phyloP scores from a whole-genome alignment of 2,113 vertebrate species.

The Tachysurus fulvidraco region DNA sequence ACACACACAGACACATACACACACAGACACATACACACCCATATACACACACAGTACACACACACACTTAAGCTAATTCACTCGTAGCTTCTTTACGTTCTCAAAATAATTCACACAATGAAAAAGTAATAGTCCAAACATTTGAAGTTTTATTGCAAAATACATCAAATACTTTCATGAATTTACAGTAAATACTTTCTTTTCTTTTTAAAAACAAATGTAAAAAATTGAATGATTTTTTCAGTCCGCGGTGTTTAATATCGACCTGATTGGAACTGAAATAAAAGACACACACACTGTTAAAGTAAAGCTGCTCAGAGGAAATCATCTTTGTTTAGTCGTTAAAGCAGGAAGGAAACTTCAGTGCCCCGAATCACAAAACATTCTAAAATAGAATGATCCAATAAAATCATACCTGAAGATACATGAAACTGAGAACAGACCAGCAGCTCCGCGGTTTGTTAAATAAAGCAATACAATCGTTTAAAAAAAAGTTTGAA shows the following conservation, averaged over 20 bases:
- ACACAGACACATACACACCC: too few relatives aligned
- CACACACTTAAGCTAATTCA: neutral
- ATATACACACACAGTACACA: too few relatives aligned
- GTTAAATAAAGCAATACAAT: neutral
- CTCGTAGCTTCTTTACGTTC: neutral
- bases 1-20: too few relatives aligned
- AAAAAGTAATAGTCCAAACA: neutral
- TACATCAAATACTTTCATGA: conserved; percentile 21
- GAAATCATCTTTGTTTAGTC: neutral
- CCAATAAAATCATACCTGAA: neutral
- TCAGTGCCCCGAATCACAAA: neutral
- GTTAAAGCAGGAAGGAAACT: neutral
- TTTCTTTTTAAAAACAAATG: neutral
- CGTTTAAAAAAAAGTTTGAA: neutral
- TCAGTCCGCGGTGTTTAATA: neutral
- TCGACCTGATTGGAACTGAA: neutral
- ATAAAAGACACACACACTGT: neutral
- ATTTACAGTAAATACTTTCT: conserved; percentile 5
- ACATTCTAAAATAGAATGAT: neutral
- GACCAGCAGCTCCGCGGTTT: neutral
- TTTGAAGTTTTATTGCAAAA: neutral
- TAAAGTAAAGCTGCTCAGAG: neutral
- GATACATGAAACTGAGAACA: neutral
- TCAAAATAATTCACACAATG: neutral
- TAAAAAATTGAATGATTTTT: neutral